Conservation (phyloP, 1,140 invertebrate genomes). For the Heliconius nattereri region DNA sequence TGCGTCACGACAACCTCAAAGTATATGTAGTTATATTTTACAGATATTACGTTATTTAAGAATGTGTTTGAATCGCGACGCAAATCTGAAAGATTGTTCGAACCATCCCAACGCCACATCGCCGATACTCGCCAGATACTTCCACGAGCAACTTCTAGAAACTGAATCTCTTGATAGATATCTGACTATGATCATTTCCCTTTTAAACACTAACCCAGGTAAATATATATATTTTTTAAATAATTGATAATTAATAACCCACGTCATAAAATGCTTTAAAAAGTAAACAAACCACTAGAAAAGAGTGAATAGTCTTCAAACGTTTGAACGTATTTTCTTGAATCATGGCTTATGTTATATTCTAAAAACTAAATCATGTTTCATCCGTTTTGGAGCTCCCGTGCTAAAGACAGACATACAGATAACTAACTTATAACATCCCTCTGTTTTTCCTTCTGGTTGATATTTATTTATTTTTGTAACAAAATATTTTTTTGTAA, state of each 20-base stretch:
- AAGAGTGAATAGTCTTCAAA: no score
- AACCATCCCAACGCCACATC: conserved; percentile 84
- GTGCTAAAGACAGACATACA: no score
- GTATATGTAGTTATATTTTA: conserved; percentile 22
- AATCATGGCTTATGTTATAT: no score
- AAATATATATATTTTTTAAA: conserved; percentile 15
- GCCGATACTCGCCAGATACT: conserved; percentile 83
- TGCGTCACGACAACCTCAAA: no score
- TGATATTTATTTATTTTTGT: conserved; percentile 66
- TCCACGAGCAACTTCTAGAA: conserved; percentile 73
- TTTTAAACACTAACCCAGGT: conserved; percentile 84
- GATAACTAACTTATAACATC: no score
- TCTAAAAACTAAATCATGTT: no score
- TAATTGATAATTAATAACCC: background rate
- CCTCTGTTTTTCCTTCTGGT: no score
- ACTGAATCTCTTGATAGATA: conserved; percentile 84
- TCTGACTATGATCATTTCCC: conserved; percentile 84
- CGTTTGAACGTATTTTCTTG: no score
- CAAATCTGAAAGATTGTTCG: conserved; percentile 69
- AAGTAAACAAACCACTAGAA: no score
- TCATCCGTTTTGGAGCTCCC: no score
- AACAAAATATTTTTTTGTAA: background rate
- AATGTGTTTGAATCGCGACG: conserved; percentile 84
- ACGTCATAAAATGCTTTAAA: no score
- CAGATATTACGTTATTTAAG: conserved; percentile 90